These are phyloP conservation scores for Poeciliopsis paucimaculata DNA, from an alignment of 2,797 vertebrate genomes.

Conservation along the genomic window DNA sequence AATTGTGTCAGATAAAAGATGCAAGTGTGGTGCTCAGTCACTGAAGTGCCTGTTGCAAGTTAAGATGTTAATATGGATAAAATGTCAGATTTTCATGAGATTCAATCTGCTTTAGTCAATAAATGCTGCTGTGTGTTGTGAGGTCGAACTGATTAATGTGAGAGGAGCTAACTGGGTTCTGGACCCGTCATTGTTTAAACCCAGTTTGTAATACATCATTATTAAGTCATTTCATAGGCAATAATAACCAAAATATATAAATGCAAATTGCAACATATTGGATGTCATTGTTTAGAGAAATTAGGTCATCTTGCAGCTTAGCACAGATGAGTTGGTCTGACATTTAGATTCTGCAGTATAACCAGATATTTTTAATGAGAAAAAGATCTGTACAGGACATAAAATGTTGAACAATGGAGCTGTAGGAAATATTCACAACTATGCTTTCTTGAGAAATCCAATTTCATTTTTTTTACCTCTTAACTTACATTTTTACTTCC, in stretches of 20 bases:
- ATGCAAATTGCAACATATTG: conserved; percentile 38
- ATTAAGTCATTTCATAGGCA: conserved; percentile 26
- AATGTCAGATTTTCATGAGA: conserved; percentile 10
- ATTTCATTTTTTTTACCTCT: background rate
- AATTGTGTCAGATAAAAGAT: conserved; percentile 18
- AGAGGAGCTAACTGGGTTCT: conserved; percentile 7
- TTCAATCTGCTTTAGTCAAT: conserved; percentile 17
- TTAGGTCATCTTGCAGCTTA: conserved; percentile 43
- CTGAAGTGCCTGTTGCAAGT: background rate
- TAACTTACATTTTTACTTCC: conserved; percentile 6
- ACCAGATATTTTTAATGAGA: conserved; percentile 55
- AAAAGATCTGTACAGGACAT: conserved; percentile 39
- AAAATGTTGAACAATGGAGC: conserved; percentile 39
- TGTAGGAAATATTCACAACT: conserved; percentile 23
- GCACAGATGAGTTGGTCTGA: conserved; percentile 36
- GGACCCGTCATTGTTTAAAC: conserved; percentile 34
- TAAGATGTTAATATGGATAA: conserved; percentile 30
- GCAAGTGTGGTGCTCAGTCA: background rate
- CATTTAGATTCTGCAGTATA: conserved; percentile 61
- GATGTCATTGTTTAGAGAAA: conserved; percentile 41
- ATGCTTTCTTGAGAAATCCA: conserved; percentile 14
- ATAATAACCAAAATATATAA: conserved; percentile 34
- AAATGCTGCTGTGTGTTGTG: conserved; percentile 13
- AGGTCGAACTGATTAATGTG: conserved; percentile 5
- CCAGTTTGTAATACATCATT: conserved; percentile 21